Evolutionary conservation across 2,797 vertebrate genomes (phyloP).

Genomic region (Mareca strepera): DNA sequence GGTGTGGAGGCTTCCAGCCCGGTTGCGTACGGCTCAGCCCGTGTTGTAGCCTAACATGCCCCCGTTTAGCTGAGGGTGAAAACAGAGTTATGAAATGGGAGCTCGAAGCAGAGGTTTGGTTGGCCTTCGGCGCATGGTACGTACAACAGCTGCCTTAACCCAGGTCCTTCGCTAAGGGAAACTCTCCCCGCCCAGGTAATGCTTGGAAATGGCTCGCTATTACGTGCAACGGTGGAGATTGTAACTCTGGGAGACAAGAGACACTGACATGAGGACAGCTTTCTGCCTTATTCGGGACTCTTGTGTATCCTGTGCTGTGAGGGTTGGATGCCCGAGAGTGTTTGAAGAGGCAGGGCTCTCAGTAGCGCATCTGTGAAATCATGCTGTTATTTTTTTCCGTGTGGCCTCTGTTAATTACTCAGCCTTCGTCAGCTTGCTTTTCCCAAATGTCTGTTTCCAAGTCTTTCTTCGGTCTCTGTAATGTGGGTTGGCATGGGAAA

Average conservation of each 20-base stretch:
- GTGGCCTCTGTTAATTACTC: background rate
- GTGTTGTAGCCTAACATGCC: rapidly evolving
- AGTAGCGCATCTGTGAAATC: background rate
- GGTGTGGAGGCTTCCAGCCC: too few relatives aligned
- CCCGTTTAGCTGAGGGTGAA: background rate
- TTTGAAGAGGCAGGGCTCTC: background rate
- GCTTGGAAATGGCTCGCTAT: background rate
- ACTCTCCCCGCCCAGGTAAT: background rate
- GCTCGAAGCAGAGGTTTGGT: background rate
- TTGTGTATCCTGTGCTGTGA: background rate
- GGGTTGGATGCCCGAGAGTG: background rate
- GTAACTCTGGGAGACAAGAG: background rate
- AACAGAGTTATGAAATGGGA: background rate
- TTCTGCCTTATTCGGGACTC: background rate
- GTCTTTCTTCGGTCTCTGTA: background rate
- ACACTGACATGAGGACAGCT: background rate
- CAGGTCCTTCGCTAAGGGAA: background rate
- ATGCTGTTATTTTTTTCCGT: background rate
- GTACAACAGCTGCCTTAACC: background rate
- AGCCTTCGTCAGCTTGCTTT: background rate
- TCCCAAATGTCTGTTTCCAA: background rate
- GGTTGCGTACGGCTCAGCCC: background rate
- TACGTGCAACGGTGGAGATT: background rate
- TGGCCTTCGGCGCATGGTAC: background rate
- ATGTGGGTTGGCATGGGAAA: background rate